Base-by-base conservation (phyloP, 2,888 invertebrate species). In the Pandemis cinnamomeana region DNA sequence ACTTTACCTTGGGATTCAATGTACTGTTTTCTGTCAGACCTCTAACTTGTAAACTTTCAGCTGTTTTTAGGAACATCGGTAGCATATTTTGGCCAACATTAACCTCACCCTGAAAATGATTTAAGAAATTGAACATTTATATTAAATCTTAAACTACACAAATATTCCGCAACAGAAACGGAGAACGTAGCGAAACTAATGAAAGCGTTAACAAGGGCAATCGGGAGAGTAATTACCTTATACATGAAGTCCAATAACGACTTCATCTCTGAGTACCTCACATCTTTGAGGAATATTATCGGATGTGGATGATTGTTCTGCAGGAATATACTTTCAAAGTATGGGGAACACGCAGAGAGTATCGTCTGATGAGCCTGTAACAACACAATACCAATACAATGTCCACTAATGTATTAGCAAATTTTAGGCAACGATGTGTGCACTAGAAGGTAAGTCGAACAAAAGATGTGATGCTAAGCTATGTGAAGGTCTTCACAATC, bases 221-320 rank as follows among this genome's bases (percentile, higher is more conserved):
- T 20, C 27, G 11, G 10, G 7, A 27, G 58, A 58, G 27, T 58
- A 71, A 46, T 88, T 87, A 97, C 97, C 95, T 97, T 97, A 95
- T 98, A 98, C 98, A 98, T 98, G 92, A 98, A 98, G 95, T 97
- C 97, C 90, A 98, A 95, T 88, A 98, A 95, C 81, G 97, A 97
- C 92, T 97, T 97, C 95, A 98, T 97, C 94, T 98, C 98, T 89
- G 96, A 96, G 89, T 96, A 97, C 94, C 97, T 96, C 89, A 98
- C 98, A 96, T 98, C 98, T 96, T 97, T 98, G 88, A 98, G 96
- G 93, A 98, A 98, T 94, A 98, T 98, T 89, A 98, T 98, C 77
- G 98, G 98, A 94, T 98, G 98, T 86, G 98, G 98, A 95, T 98
- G 98, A 82, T 95, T 95, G 91, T 98, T 98, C 94, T 97, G 97